These are phyloP conservation scores for Microchrysa polita DNA, from an alignment of 2,888 invertebrate genomes.

Conservation along the genomic window DNA sequence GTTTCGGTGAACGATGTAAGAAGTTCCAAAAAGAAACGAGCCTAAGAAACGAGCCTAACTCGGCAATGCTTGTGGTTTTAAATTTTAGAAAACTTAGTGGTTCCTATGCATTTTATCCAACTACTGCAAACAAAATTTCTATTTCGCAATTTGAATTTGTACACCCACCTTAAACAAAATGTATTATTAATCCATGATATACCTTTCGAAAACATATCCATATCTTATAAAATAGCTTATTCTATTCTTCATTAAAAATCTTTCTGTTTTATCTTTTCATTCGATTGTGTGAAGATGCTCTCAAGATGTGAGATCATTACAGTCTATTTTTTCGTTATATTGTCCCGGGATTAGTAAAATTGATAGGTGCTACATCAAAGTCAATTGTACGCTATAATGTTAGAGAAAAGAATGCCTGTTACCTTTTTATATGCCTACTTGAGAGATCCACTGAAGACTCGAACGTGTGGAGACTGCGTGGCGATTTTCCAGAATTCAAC, in stretches of 20 bases:
- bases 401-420: too few species aligned
- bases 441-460: neutral
- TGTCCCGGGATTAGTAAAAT: constrained; percentile 31
- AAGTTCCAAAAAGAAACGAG: too few species aligned
- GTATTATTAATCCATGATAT: too few species aligned
- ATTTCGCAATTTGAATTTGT: too few species aligned
- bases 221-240: constrained; percentile 29
- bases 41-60: too few species aligned
- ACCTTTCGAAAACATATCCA: constrained; percentile 17
- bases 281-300: constrained; percentile 34
- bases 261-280: constrained; percentile 48
- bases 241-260: constrained; percentile 48
- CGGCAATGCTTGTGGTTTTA: too few species aligned
- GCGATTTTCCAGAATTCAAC: constrained; percentile 19
- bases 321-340: neutral
- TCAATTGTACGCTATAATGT: too few species aligned
- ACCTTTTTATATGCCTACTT: constrained; percentile 9
- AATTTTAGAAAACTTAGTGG: too few species aligned
- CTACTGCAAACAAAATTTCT: too few species aligned
- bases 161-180: too few species aligned
- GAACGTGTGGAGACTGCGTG: constrained; percentile 35
- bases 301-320: constrained; percentile 18
- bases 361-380: constrained; percentile 38
- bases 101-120: too few species aligned
- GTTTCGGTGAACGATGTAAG: too few species aligned